phyloP scores from a whole-genome alignment of 1,140 invertebrate genomes.

The Drosophila nigrodunni region DNA sequence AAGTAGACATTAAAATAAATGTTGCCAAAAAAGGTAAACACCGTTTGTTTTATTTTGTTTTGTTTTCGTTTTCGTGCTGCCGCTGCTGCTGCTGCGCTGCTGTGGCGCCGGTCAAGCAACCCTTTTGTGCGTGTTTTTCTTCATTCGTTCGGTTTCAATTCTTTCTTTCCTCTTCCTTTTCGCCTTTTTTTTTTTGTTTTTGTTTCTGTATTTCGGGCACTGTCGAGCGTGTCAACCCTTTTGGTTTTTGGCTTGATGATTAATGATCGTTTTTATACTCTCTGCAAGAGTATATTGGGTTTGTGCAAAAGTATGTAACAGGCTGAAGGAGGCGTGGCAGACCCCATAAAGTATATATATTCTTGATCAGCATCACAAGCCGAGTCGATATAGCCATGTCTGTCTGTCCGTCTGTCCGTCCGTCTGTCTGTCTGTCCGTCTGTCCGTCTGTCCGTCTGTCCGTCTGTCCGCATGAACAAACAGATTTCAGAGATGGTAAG shows the following conservation, averaged over 20 bases:
- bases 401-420: too few species aligned
- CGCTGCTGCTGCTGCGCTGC: not conserved
- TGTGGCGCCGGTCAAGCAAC: conserved; percentile 54
- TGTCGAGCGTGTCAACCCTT: conserved; percentile 77
- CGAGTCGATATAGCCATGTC: too few species aligned
- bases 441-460: too few species aligned
- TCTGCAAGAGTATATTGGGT: too few species aligned
- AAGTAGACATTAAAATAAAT: conserved; percentile 22
- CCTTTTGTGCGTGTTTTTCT: conserved; percentile 41
- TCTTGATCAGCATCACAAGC: too few species aligned
- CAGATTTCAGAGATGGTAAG: too few species aligned
- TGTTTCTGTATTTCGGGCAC: conserved; percentile 47
- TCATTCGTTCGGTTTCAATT: conserved; percentile 1
- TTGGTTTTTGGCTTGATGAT: conserved; percentile 60
- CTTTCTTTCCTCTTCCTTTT: not conserved
- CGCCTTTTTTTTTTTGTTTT: conserved; percentile 19
- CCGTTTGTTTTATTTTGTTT: conserved; percentile 5
- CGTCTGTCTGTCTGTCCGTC: too few species aligned
- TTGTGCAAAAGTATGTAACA: too few species aligned
- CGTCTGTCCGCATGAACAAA: too few species aligned
- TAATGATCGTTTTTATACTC: conserved; percentile 78
- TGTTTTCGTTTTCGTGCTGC: conserved; percentile 1
- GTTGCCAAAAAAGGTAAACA: conserved; percentile 15
- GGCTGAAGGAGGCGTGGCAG: too few species aligned
- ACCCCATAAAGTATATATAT: too few species aligned